Evolutionary conservation across 2,113 vertebrate genomes (phyloP).

Genomic region (Sander vitreus): DNA sequence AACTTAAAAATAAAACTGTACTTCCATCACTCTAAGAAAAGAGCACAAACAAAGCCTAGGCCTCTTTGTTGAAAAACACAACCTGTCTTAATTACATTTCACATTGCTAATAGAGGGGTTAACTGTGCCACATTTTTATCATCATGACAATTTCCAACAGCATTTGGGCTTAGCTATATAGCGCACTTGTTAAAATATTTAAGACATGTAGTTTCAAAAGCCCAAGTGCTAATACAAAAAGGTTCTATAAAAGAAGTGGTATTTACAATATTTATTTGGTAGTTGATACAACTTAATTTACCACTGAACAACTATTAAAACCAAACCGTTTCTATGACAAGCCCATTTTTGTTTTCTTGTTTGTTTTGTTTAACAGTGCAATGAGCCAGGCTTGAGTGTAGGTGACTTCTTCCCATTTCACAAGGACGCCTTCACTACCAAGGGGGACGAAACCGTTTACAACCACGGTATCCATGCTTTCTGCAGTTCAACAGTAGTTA

Average conservation of each 20-base stretch:
- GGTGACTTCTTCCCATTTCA: constrained; percentile 44
- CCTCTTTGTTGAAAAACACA: background rate
- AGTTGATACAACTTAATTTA: background rate
- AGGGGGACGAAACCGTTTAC: constrained; percentile 18
- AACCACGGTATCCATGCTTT: constrained; percentile 32
- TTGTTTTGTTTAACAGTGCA: no score
- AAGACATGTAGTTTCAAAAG: constrained; percentile 24
- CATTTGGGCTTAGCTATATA: background rate
- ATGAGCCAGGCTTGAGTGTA: constrained; percentile 16
- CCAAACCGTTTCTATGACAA: constrained; percentile 5
- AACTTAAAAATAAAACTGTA: background rate
- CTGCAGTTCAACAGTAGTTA: constrained; percentile 70
- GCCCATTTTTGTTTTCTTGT: no score
- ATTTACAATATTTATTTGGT: background rate
- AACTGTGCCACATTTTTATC: constrained; percentile 18
- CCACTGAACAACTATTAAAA: constrained; percentile 15
- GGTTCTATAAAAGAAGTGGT: background rate
- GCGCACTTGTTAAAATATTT: constrained; percentile 5
- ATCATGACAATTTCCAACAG: constrained; percentile 5
- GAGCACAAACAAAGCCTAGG: background rate
- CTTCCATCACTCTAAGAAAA: constrained; percentile 2
- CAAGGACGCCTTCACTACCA: constrained; percentile 14
- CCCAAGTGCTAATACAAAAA: constrained; percentile 19
- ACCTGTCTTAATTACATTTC: constrained; percentile 4
- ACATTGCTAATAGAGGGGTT: background rate